A percentile compares a stretch with the other conserved stretches of the same genome.
These are phyloP conservation scores for Machimus rusticus DNA, from an alignment of 2,888 invertebrate species.

Conservation along the genomic window DNA sequence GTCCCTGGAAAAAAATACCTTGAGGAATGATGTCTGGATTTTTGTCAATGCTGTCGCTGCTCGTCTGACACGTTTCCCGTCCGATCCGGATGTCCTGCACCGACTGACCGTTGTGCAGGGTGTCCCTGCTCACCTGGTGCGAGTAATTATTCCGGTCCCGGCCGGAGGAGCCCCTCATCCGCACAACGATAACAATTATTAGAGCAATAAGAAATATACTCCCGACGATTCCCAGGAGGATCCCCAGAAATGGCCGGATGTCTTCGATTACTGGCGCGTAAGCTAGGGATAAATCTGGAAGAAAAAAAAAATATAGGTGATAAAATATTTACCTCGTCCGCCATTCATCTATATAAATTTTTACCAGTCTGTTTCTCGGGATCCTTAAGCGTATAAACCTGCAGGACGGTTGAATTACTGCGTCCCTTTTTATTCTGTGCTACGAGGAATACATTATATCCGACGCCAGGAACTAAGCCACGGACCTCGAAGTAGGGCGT, in stretches of 20 bases:
- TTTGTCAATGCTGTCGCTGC: conserved; percentile 63
- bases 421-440: conserved; percentile 77
- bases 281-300: conserved; percentile 59
- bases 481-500: conserved; percentile 72
- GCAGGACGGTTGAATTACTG: conserved; percentile 71
- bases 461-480: conserved; percentile 73
- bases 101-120: conserved; percentile 60
- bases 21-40: conserved; percentile 64
- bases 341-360: conserved; percentile 41
- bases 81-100: conserved; percentile 60
- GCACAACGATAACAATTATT: conserved; percentile 65
- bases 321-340: conserved; percentile 14
- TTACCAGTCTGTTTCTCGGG: conserved; percentile 77
- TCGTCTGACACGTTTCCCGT: conserved; percentile 59
- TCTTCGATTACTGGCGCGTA: conserved; percentile 65
- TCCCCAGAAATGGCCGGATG: conserved; percentile 67
- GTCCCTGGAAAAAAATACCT: conserved; percentile 53
- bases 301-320: not conserved
- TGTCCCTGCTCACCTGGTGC: conserved; percentile 58
- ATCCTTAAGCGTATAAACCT: conserved; percentile 76
- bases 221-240: conserved; percentile 65
- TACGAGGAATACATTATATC: conserved; percentile 73
- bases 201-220: conserved; percentile 66
- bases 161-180: conserved; percentile 63
- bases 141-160: conserved; percentile 62